These are phyloP conservation scores for Tympanoctomys barrerae DNA, from an alignment of 2,797 vertebrate species.

Conservation along the genomic window DNA sequence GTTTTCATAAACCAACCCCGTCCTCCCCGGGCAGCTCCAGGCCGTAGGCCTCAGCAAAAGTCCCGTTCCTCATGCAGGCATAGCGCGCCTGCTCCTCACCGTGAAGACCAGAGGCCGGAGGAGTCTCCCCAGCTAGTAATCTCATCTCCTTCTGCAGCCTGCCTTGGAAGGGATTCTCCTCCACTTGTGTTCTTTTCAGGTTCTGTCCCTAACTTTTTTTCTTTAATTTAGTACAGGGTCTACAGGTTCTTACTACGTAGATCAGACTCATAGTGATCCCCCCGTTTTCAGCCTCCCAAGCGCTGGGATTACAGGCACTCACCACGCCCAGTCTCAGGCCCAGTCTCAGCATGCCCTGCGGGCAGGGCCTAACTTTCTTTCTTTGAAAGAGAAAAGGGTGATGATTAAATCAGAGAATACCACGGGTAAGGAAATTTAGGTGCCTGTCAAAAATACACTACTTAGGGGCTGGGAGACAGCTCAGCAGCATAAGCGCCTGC, in stretches of 20 bases:
- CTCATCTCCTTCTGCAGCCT: background rate
- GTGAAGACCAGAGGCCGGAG: background rate
- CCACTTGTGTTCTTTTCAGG: no score
- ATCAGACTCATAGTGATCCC: no score
- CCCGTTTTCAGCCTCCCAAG: no score
- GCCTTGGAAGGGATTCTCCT: background rate
- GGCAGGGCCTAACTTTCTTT: background rate
- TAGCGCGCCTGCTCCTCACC: background rate
- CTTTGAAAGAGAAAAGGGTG: constrained; percentile 24
- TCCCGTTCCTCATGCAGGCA: background rate
- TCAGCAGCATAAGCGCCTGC: no score
- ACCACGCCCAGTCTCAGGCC: no score
- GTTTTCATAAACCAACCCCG: constrained; percentile 68
- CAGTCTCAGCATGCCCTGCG: no score
- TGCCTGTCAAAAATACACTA: background rate
- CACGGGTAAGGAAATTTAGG: background rate
- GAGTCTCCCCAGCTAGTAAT: background rate
- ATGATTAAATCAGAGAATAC: background rate
- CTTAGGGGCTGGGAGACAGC: no score
- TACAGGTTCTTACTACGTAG: no score
- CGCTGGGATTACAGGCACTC: no score
- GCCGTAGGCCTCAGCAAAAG: accelerated
- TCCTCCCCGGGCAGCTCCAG: background rate
- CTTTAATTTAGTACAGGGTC: no score
- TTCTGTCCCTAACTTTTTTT: background rate